Evolutionary conservation across 2,113 vertebrate species (phyloP).

Genomic region (Podilymbus podiceps): DNA sequence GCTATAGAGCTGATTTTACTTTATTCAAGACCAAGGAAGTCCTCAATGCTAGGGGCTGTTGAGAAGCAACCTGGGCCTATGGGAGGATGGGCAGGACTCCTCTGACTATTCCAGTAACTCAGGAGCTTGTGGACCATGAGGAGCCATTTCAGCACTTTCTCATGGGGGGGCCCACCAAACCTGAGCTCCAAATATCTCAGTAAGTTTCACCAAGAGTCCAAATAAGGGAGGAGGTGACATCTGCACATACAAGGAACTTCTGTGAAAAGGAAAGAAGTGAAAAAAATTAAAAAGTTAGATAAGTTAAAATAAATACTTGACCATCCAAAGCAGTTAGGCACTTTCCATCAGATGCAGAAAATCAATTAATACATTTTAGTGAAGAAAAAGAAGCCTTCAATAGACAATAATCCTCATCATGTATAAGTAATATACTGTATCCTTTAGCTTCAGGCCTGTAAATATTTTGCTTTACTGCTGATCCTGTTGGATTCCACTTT

Average conservation of each 20-base stretch:
- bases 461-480: background rate
- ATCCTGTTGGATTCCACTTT: background rate
- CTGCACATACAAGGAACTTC: background rate
- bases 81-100: rapidly evolving
- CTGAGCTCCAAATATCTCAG: rapidly evolving
- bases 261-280: background rate
- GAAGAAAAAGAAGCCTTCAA: background rate
- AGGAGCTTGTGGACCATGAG: rapidly evolving
- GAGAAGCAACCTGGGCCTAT: background rate
- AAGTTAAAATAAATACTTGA: background rate
- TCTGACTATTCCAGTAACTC: background rate
- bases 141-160: background rate
- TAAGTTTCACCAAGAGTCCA: background rate
- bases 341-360: background rate
- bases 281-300: background rate
- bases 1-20: background rate
- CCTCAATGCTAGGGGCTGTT: background rate
- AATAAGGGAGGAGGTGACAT: background rate
- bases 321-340: background rate
- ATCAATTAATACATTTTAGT: background rate
- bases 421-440: background rate
- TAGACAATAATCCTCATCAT: rapidly evolving
- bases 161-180: rapidly evolving
- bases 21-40: background rate
- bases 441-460: background rate